Base-by-base conservation (phyloP, 1,140 invertebrate species). In the Pseudomyrmex gracilis region DNA sequence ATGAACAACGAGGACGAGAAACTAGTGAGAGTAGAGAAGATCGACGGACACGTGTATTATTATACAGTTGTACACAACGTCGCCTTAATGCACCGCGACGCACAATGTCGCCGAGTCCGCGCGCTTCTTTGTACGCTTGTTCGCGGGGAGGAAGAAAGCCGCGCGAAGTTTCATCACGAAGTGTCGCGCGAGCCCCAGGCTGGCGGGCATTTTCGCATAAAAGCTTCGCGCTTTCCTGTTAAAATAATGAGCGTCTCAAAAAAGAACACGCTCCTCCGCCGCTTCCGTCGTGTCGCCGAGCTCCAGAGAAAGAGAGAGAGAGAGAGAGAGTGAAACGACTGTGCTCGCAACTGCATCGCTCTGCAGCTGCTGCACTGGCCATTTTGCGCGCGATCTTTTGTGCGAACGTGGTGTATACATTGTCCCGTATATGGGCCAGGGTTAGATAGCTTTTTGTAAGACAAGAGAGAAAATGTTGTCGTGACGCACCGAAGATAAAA, bases 221-320 rank as follows among this genome's bases (percentile, higher is more conserved):
- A 92, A 92, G 85, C 80, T 82, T 67, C 47, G 34, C 80, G 83
- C 83, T 88, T 88, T 34, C 82, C 85, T 82, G 86, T 85, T 91
- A 87, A 92, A 92, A 92, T 92, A 92, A 92, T 88, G 90, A 92
- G 88, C 70, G 78, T 76, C 73, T 77, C 34, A 17, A 78, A 70
- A 78, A 70, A 58, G 53, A 80, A 34, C 12, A 61, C 43, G 20
- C 34, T 57, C 45, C 22, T 82, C n/a, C 43, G 51, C 17, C 22
- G 64, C 43, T 68, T 34, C 63, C 74, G 34, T 12, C 17, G 34
- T 49, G 67, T 43, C n/a, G 68, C n/a, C 9, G 45, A 5, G n/a
- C n/a, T n/a, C 43, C 4, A 49, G 43, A 34, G 13, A n/a, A n/a
- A 7, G 20, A 13, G 24, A 24, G 24, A 34, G 34, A 34, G 34